Evolutionary conservation across 2,888 invertebrate genomes (phyloP).

Genomic region (Cantharis rufa): DNA sequence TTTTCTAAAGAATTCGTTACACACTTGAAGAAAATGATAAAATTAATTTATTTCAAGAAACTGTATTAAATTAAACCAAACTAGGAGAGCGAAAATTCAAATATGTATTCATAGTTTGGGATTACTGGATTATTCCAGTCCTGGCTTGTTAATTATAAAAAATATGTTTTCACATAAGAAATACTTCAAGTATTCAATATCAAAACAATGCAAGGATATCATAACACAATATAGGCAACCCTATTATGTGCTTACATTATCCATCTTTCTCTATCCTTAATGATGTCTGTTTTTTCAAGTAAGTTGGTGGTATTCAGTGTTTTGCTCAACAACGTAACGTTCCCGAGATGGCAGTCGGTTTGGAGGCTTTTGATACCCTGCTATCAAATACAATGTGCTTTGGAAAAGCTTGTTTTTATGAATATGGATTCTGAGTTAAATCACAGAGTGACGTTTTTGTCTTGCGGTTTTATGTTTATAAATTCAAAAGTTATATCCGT

Average conservation of each 20-base stretch:
- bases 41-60: neutral
- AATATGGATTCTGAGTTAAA: slow-evolving; percentile 11
- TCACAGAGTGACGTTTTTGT: slow-evolving; percentile 1
- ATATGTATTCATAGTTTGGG: neutral
- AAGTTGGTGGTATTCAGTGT: slow-evolving; percentile 5
- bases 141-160: neutral
- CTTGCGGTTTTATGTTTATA: neutral
- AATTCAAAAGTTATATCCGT: slow-evolving; percentile 1
- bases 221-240: neutral
- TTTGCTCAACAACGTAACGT: slow-evolving; percentile 6
- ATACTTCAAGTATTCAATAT: neutral
- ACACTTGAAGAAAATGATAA: neutral
- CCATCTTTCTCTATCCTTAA: neutral
- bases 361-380: slow-evolving; percentile 13
- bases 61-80: neutral
- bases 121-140: neutral
- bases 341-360: slow-evolving; percentile 10
- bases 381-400: slow-evolving; percentile 14
- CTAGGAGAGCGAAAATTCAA: neutral
- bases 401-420: slow-evolving; percentile 11
- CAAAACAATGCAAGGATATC: slow-evolving; percentile 4
- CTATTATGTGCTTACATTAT: slow-evolving; percentile 1
- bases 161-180: neutral
- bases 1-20: neutral
- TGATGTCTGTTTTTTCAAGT: slow-evolving; percentile 4